Percentiles rank a stretch among this genome's conserved stretches.
Evolutionary conservation across 2,797 vertebrate species (phyloP).

Genomic region (Gobio occitaniae): DNA sequence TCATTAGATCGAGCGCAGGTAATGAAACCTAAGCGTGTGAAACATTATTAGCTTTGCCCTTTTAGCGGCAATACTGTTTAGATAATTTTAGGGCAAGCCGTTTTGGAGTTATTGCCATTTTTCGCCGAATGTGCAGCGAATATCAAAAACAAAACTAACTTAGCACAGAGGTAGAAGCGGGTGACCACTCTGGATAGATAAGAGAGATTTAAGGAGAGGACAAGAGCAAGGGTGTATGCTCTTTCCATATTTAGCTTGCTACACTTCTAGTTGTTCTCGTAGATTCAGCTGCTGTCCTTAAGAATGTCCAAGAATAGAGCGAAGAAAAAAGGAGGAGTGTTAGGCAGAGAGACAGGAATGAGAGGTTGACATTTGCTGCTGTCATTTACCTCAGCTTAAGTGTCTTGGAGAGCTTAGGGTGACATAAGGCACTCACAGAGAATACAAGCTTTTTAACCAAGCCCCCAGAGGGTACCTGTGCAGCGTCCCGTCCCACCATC

Average conservation of each 20-base stretch:
- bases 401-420: slow-evolving; percentile 51
- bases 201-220: slow-evolving; percentile 24
- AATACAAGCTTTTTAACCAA: slow-evolving; percentile 37
- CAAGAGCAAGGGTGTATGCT: slow-evolving; percentile 51
- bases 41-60: too few relatives aligned
- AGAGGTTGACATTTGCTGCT: slow-evolving; percentile 68
- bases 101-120: too few relatives aligned
- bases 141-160: too few relatives aligned
- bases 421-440: slow-evolving; percentile 58
- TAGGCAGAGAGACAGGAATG: slow-evolving; percentile 26
- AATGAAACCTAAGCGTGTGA: too few relatives aligned
- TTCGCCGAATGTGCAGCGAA: too few relatives aligned
- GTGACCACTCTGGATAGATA: slow-evolving; percentile 9
- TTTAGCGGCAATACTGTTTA: too few relatives aligned
- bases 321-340: slow-evolving; percentile 56
- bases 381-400: slow-evolving; percentile 65
- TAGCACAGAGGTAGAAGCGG: too few relatives aligned
- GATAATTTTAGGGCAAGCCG: too few relatives aligned
- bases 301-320: slow-evolving; percentile 75
- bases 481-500: background rate
- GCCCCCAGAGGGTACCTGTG: slow-evolving; percentile 8
- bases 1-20: too few relatives aligned
- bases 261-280: slow-evolving; percentile 62
- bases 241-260: slow-evolving; percentile 69
- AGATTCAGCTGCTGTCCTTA: slow-evolving; percentile 65